Base-by-base conservation (phyloP, 2,888 invertebrate genomes). In the Drosophila flavopinicola region DNA sequence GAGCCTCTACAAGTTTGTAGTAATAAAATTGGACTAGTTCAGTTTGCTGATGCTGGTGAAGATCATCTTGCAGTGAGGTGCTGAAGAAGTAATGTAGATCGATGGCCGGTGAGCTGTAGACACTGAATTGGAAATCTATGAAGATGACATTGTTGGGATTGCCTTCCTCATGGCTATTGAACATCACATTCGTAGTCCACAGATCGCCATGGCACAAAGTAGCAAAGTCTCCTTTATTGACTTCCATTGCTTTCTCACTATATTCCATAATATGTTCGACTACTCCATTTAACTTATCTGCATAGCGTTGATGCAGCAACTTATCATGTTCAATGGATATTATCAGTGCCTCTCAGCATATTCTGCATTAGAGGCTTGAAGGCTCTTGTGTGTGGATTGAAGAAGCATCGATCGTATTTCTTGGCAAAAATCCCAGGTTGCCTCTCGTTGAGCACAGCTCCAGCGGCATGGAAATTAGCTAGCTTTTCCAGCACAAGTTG, bases 381-480 rank as follows among this genome's bases (percentile, higher is more conserved):
- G 2, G 58, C 74, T 6, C 75, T 60, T 0, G 88, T 79, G 25
- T 86, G 72, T 0, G 68, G 52, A 65, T 89, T 89, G 5, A 85
- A 89, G 54, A 89, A 74, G 0, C 89, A 84, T 0, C 85, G 76
- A 70, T 89, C 88, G 30, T 52, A 85, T 9, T 79, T 76, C 1
- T 63, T 45, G 1, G 32, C 51, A 30, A 78, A 83, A 6, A 67
- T 63, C 0, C 71, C 79, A 0, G 83, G 83, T 15, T 77, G 61
- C 1, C 64, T 88, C 4, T 88, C 74, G 29, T 91, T 91, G 23
- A 90, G 82, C 1, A 90, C 91, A 0, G 92, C 89, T 0, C 90
- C 90, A 0, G 91, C 83, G 0, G 92, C 91, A 72, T 92, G 92
- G 44, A 92, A 91, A 56, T 85, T 85, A 0, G 92, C 92, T 44